These are phyloP conservation scores for Opisthocomus hoazin DNA, from an alignment of 2,113 vertebrate genomes.

Conservation along the genomic window DNA sequence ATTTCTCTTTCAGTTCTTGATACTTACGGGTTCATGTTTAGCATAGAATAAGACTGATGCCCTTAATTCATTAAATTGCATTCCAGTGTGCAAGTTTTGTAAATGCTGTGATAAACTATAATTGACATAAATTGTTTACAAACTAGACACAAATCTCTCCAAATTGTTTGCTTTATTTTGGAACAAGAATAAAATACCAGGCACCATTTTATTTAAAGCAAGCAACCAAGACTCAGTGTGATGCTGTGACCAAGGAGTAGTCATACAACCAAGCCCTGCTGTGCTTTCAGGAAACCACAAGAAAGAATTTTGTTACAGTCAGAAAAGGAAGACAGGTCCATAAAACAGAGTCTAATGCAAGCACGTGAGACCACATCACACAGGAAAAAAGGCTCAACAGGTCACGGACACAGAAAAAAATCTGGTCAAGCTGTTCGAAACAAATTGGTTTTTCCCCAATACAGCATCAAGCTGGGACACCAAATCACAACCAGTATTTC, in stretches of 20 bases:
- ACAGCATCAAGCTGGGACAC: not conserved
- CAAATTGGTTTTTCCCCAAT: rapidly evolving
- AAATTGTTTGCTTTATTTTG: not conserved
- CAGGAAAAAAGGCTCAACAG: not conserved
- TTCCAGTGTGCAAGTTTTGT: not conserved
- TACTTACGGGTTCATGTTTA: not conserved
- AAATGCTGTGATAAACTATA: not conserved
- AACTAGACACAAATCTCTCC: not conserved
- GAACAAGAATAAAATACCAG: not conserved
- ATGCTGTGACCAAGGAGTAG: not conserved
- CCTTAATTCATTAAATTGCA: not conserved
- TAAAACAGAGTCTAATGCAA: not conserved
- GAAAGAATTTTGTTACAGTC: not conserved
- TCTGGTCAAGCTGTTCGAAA: not conserved
- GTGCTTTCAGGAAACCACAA: not conserved
- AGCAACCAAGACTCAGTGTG: not conserved
- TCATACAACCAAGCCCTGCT: not conserved
- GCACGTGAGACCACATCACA: rapidly evolving
- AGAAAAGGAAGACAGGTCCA: not conserved
- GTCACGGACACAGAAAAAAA: not conserved
- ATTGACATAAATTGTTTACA: not conserved
- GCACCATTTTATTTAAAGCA: not conserved
- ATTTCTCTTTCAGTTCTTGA: not conserved
- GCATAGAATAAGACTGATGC: not conserved
- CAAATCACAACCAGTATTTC: not conserved